Base-by-base conservation (phyloP, 1,140 invertebrate species). In the Drosophila triauraria region DNA sequence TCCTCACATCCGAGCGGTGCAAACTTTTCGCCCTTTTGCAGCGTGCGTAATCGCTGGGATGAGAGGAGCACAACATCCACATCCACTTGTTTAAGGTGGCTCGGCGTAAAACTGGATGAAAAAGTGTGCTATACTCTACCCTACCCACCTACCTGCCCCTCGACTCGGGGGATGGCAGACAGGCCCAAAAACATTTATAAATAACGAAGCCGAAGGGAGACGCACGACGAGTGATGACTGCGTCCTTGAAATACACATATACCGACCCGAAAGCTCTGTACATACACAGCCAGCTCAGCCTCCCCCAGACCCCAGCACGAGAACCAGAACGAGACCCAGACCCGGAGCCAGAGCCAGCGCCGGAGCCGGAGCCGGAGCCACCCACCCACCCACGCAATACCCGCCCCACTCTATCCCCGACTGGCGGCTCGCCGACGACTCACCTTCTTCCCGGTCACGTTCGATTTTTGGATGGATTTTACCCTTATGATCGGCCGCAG, bases 381-480 rank as follows among this genome's bases (percentile, higher is more conserved):
- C 38, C 27, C 63, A 35, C 30, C 42, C 51, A 64, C 44, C 46
- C 27, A 57, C 53, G 48, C 42, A 56, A 15, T 48, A 46, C 17
- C 2, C 20, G 54, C 30, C 62, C 53, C 62, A 17, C 40, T 44
- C 9, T 17, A 23, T 32, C 43, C 58, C 32, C 43, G 15, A 17
- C 30, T 63, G 61, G 35, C 59, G 60, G 53, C 53, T 54, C 53
- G 64, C 51, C 76, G 75, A 61, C 84, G 68, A 91, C 77, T 92
- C 91, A 93, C 92, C 92, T 91, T 93, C 92, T 91, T 93, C 92
- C 64, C 92, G 85, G 82, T 93, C 92, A 75, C 92, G 86, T 91
- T 93, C 92, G 64, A 93, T 93, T 91, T 93, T 93, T 84, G 92
- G 92, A 91, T 93, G 92, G 78, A 93, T 92, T 91, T 93, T 93